Conservation (phyloP, 2,113 vertebrate genomes). For the Hucho hucho region DNA sequence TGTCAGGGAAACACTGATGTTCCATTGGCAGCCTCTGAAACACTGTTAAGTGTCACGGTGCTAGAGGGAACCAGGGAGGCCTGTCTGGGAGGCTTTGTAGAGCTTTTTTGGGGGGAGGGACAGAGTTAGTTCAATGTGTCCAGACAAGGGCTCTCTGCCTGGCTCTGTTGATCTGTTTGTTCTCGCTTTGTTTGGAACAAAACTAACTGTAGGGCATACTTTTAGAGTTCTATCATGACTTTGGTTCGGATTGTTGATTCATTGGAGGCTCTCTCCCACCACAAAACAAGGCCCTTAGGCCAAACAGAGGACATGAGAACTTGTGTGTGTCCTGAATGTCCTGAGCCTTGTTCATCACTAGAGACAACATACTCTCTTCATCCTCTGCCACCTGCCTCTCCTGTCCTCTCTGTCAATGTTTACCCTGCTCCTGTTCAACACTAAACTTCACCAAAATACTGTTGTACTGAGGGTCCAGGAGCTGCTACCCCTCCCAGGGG, state of each 20-base stretch:
- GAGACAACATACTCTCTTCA: not conserved
- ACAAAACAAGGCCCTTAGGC: not conserved
- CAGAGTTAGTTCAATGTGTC: slow-evolving; percentile 6
- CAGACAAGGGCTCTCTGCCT: not conserved
- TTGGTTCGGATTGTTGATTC: slow-evolving; percentile 5
- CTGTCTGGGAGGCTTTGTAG: slow-evolving; percentile 28
- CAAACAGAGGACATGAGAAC: not conserved
- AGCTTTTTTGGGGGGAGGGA: slow-evolving; percentile 20
- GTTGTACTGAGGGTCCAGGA: not conserved
- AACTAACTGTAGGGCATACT: not conserved
- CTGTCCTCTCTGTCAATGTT: not conserved
- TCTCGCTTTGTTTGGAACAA: slow-evolving; percentile 9
- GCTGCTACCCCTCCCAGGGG: not conserved
- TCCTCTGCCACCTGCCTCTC: not conserved
- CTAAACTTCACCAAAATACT: not conserved
- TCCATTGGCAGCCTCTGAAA: slow-evolving; percentile 11
- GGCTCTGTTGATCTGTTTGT: slow-evolving; percentile 27
- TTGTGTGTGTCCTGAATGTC: no score
- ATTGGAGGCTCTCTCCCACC: not conserved
- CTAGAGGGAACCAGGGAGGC: slow-evolving; percentile 17
- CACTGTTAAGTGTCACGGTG: slow-evolving; percentile 28
- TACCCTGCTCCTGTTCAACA: slow-evolving; percentile 2
- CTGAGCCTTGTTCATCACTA: not conserved
- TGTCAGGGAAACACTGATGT: slow-evolving; percentile 7
- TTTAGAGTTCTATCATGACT: not conserved